A percentile compares a stretch with the other conserved stretches of the same genome.
Evolutionary conservation across 1,140 invertebrate genomes (phyloP).

Genomic region (Leptonema lineaticorne): DNA sequence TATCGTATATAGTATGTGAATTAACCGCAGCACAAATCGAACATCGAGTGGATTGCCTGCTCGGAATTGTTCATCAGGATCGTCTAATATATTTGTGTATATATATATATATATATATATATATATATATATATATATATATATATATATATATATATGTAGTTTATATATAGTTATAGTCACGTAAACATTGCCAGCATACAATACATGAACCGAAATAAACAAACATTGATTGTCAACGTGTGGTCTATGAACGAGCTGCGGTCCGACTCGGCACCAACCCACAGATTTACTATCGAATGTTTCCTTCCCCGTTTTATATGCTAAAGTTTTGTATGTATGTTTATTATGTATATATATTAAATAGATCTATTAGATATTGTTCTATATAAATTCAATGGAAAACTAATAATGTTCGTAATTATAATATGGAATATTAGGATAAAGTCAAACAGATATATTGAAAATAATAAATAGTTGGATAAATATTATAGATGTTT

Average conservation of each 20-base stretch:
- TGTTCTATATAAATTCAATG: too few relatives aligned
- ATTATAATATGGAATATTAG: too few relatives aligned
- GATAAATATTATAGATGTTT: too few relatives aligned
- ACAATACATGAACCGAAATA: not conserved
- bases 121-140: not conserved
- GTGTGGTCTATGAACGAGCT: slow-evolving; percentile 21
- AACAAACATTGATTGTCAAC: slow-evolving; percentile 21
- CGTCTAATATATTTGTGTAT: not conserved
- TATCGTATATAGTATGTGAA: not conserved
- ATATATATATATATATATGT: not conserved
- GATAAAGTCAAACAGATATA: too few relatives aligned
- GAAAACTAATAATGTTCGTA: too few relatives aligned
- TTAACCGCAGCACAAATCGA: not conserved
- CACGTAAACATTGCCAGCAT: not conserved
- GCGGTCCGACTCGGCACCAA: slow-evolving; percentile 12
- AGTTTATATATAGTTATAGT: not conserved
- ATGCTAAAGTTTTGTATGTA: too few relatives aligned
- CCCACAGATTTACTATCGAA: slow-evolving; percentile 15
- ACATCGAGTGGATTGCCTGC: slow-evolving; percentile 1
- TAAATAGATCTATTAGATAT: too few relatives aligned
- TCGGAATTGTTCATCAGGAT: slow-evolving; percentile 5
- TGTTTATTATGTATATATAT: too few relatives aligned
- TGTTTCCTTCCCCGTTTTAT: not conserved
- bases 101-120: not conserved
- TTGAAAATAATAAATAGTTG: too few relatives aligned